Conservation (phyloP, 1,140 invertebrate species). For the Bombus polaris region DNA sequence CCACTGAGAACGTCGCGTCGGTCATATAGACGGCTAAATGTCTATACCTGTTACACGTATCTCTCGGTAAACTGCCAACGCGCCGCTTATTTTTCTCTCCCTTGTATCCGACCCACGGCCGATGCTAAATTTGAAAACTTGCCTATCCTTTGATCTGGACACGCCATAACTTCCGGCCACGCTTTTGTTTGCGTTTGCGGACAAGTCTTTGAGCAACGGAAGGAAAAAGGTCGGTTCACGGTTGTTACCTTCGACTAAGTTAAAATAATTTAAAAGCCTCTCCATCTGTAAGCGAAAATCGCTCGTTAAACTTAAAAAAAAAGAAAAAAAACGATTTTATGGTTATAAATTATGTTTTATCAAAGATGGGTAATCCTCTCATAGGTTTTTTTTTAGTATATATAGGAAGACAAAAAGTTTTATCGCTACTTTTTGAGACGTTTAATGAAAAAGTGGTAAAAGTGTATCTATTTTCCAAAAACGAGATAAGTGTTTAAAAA, state of each 20-base stretch:
- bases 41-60: too few relatives aligned
- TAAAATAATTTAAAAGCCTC: not conserved
- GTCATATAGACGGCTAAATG: not conserved
- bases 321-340: rapidly evolving
- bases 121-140: slow-evolving; percentile 29
- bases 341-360: not conserved
- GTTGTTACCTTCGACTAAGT: not conserved
- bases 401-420: not conserved
- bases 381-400: not conserved
- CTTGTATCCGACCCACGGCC: not conserved
- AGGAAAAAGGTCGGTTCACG: not conserved
- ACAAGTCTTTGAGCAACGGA: not conserved
- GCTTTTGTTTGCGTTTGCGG: not conserved
- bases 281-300: not conserved
- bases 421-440: not conserved
- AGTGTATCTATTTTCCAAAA: too few relatives aligned
- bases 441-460: not conserved
- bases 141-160: slow-evolving; percentile 16
- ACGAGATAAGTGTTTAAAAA: not conserved
- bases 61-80: too few relatives aligned
- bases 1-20: too few relatives aligned
- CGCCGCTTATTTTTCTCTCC: too few relatives aligned
- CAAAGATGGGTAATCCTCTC: not conserved
- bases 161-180: not conserved
- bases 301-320: not conserved